Percentiles rank a stretch among this genome's conserved stretches.
Conservation (phyloP, 2,888 invertebrate genomes). For the Dynastes hyllus region DNA sequence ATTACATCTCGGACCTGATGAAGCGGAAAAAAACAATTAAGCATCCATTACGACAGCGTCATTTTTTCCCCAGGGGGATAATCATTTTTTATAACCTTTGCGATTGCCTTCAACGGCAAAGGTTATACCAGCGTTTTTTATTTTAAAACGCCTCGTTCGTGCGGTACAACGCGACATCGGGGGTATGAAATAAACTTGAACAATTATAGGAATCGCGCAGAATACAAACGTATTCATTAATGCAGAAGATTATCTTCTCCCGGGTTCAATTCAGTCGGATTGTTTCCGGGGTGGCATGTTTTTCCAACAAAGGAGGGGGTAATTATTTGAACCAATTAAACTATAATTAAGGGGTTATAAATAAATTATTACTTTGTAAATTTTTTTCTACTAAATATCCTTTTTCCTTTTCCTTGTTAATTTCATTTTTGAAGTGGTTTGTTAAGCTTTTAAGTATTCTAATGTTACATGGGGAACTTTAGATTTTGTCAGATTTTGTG, state of each 20-base stretch:
- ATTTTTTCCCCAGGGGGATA: not conserved
- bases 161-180: not conserved
- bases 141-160: not conserved
- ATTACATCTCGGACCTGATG: slow-evolving; percentile 11
- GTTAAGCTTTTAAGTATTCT: too few species aligned
- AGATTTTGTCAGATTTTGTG: not conserved
- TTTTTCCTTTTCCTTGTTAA: too few species aligned
- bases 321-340: too few species aligned
- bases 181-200: not conserved
- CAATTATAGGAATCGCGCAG: not conserved
- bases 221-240: not conserved
- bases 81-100: slow-evolving; percentile 23
- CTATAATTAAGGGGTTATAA: too few species aligned
- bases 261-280: too few species aligned
- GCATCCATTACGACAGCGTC: slow-evolving; percentile 15
- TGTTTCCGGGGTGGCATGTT: too few species aligned
- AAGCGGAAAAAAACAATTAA: slow-evolving; percentile 30
- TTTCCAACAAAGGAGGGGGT: too few species aligned
- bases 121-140: not conserved
- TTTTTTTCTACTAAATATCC: too few species aligned
- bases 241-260: not conserved
- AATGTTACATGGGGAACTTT: too few species aligned
- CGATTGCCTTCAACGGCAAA: not conserved
- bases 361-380: too few species aligned
- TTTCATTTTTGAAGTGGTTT: too few species aligned